Conservation (phyloP, 2,113 vertebrate genomes). For the Anoura caudifer region DNA sequence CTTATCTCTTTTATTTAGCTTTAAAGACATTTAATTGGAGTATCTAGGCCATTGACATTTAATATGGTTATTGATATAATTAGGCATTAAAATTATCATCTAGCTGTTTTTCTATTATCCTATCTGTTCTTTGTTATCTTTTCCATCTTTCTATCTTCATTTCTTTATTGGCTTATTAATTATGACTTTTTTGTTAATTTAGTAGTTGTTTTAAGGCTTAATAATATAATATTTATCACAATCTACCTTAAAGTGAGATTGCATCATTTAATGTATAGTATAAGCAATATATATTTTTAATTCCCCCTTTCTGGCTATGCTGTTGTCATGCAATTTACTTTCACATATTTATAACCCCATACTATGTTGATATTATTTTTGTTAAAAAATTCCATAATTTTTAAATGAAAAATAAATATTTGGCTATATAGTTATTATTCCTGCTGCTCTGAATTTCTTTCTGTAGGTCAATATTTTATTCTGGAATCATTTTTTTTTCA, state of each 20-base stretch:
- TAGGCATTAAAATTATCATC: background rate
- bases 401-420: background rate
- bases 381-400: background rate
- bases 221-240: background rate
- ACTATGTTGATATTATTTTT: background rate
- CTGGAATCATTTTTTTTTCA: background rate
- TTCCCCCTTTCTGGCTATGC: background rate
- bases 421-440: background rate
- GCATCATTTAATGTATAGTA: background rate
- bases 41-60: background rate
- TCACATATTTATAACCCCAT: background rate
- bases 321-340: background rate
- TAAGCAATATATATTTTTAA: background rate
- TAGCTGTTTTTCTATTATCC: background rate
- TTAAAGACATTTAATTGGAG: background rate
- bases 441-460: background rate
- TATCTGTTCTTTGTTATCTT: background rate
- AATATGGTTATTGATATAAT: background rate
- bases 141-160: background rate
- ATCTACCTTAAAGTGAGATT: background rate
- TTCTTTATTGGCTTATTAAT: background rate
- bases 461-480: background rate
- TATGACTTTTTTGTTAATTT: background rate
- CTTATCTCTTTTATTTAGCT: background rate
- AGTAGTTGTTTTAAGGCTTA: background rate